These are phyloP conservation scores for Strigamia maritima DNA, from an alignment of 2,888 invertebrate genomes.

Conservation along the genomic window DNA sequence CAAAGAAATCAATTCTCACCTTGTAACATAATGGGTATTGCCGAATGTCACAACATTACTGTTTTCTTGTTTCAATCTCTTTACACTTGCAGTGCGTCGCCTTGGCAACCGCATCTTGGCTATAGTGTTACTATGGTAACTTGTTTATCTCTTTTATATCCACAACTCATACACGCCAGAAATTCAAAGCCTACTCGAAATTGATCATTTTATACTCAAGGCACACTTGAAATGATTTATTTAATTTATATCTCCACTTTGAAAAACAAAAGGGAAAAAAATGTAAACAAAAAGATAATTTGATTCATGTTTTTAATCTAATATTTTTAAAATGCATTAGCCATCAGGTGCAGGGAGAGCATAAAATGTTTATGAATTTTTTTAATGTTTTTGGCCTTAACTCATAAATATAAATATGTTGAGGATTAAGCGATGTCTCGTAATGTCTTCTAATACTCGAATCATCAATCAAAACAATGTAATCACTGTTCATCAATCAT, in stretches of 20 bases:
- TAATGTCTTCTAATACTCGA: not conserved
- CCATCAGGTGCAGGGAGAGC: no score
- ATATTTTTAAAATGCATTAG: no score
- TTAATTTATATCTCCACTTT: not conserved
- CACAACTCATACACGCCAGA: not conserved
- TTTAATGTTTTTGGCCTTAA: no score
- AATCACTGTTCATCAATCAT: not conserved
- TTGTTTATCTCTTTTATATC: not conserved
- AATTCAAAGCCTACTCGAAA: not conserved
- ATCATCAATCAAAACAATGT: not conserved
- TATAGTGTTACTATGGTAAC: not conserved
- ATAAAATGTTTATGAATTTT: no score
- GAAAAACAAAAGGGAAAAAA: not conserved
- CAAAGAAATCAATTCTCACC: not conserved
- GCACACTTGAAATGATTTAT: not conserved
- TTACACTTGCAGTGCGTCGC: not conserved
- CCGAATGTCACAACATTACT: not conserved
- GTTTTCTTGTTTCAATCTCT: slow-evolving; percentile 4
- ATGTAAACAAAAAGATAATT: not conserved
- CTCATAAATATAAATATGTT: not conserved
- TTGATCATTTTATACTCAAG: not conserved
- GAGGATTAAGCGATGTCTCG: not conserved
- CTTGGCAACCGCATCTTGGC: not conserved
- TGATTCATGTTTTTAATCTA: no score
- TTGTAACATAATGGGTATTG: not conserved